Evolutionary conservation across 2,888 invertebrate species (phyloP).

Genomic region (Diadegma fenestrale): DNA sequence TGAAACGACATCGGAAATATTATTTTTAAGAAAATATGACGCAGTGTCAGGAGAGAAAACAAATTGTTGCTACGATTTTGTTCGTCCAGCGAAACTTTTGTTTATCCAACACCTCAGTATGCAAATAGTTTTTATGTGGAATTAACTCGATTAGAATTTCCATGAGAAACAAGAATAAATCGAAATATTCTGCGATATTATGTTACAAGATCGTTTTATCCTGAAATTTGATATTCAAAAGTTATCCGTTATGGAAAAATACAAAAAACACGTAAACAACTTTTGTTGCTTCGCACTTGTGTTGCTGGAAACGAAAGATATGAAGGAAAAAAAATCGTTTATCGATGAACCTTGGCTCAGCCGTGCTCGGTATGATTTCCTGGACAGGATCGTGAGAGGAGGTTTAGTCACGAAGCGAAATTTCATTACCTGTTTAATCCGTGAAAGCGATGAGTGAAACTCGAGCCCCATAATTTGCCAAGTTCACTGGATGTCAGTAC

Average conservation of each 20-base stretch:
- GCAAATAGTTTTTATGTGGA: no score
- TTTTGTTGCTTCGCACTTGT: not conserved
- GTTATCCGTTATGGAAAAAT: not conserved
- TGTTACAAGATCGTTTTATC: not conserved
- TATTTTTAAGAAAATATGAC: not conserved
- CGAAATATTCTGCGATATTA: no score
- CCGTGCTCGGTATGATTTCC: conserved; percentile 24
- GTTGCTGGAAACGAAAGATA: not conserved
- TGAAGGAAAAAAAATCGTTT: not conserved
- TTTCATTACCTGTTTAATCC: conserved; percentile 36
- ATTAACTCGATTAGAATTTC: no score
- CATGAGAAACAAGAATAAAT: no score
- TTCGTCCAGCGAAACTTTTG: no score
- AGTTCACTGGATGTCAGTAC: conserved; percentile 29
- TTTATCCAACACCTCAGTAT: no score
- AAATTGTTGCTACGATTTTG: not conserved
- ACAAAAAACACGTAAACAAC: not conserved
- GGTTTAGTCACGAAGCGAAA: conserved; percentile 13
- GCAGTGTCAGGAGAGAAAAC: not conserved
- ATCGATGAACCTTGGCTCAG: conserved; percentile 66
- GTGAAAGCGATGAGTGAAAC: conserved; percentile 42
- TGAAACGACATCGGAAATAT: not conserved
- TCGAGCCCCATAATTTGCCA: conserved; percentile 45
- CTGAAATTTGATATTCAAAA: not conserved
- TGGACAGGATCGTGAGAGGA: conserved; percentile 17